Evolutionary conservation across 2,888 invertebrate genomes (phyloP), one percentile per base, ranked within the genome.

Genomic region (Phyto melanocephala): DNA sequence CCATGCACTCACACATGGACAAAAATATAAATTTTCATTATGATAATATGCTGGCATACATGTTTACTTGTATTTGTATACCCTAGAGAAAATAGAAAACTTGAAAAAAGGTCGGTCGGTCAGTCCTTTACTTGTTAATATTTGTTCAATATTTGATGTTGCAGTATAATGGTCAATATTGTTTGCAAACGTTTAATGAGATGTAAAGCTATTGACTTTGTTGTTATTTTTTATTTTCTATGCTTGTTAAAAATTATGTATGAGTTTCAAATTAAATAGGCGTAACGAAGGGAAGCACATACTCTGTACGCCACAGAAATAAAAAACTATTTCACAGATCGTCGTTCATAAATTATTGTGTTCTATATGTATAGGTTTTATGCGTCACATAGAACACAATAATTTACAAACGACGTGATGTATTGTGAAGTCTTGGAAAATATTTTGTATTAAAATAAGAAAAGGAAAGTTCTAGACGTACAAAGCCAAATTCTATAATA

Each of bases 181-280:
- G 76, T 76, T 72, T 72, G 50, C 45, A 62, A 67, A 67, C 42
- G 24, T 63, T 67, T 68, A 80, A 74, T 80, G 80, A 80, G 54
- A 60, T 68, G 72, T 60, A 52, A 79, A 79, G 11, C 40, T 76
- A 40, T 76, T 68, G 58, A 67, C 35, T 65, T 52, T 62, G 11
- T 33, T 33, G 10, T 22, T 17, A 10, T 22, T 6, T 50, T 28
- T 45, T 17, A 6, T 11, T 10, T 20, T 52, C 33, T 11, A 40
- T 1, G 2, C n/a, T n/a, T n/a, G n/a, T n/a, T 3, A 40, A 40
- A 37, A 37, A 40, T n/a, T n/a, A 13, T 40, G 1, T 60, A 60
- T 60, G 13, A 45, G 62, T 45, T 62, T 62, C 15, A 15, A 62
- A 45, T 42, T 24, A 33, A 7, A 47, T 11, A 24, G 6, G 17